phyloP scores from a whole-genome alignment of 1,140 invertebrate species.

The Anagrus nilaparvatae region DNA sequence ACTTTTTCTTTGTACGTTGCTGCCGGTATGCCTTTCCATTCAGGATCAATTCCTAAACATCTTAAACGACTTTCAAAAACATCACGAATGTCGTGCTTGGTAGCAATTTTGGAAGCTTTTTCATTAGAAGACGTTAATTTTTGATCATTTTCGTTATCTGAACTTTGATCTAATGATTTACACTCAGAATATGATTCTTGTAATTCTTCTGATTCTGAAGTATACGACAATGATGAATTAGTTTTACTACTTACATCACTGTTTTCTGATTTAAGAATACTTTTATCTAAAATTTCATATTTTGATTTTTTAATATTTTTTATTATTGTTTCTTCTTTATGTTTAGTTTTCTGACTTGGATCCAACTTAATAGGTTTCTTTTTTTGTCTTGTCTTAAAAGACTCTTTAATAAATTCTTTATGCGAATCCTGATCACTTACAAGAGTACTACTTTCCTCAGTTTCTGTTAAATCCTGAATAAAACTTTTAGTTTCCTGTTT shows the following conservation, averaged over 20 bases:
- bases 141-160: too few species aligned
- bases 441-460: too few species aligned
- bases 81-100: slow-evolving; percentile 23
- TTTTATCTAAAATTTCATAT: slow-evolving; percentile 10
- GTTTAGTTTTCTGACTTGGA: not conserved
- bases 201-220: slow-evolving; percentile 14
- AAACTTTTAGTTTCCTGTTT: slow-evolving; percentile 6
- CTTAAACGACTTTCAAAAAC: slow-evolving; percentile 34
- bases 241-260: slow-evolving; percentile 15
- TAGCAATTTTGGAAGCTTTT: too few species aligned
- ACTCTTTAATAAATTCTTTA: too few species aligned
- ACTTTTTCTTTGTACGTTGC: slow-evolving; percentile 43
- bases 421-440: too few species aligned
- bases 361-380: not conserved
- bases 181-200: too few species aligned
- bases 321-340: not conserved
- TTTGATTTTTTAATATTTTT: slow-evolving; percentile 11
- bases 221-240: slow-evolving; percentile 14
- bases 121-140: too few species aligned
- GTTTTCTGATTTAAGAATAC: slow-evolving; percentile 16
- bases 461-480: too few species aligned
- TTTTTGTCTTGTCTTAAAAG: too few species aligned
- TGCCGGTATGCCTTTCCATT: slow-evolving; percentile 42
- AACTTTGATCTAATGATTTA: too few species aligned
- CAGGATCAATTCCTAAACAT: slow-evolving; percentile 46